Conservation (phyloP, 2,797 vertebrate genomes). For the Scolopax rusticola region DNA sequence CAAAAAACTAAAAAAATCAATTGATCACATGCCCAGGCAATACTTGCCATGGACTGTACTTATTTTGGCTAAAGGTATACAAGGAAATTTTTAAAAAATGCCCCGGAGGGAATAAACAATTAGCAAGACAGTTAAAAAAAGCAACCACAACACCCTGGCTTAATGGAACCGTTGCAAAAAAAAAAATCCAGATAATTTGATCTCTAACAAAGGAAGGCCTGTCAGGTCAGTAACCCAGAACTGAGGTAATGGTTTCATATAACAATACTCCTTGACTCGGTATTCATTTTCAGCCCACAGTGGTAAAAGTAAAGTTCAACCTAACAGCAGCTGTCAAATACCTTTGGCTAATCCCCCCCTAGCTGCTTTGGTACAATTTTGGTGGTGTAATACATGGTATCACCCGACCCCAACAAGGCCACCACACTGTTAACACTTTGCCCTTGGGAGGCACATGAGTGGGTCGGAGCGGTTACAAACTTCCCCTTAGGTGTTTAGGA, state of each 20-base stretch:
- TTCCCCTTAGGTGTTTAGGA: constrained; percentile 50
- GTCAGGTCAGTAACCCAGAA: constrained; percentile 17
- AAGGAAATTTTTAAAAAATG: background rate
- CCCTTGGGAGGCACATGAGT: constrained; percentile 42
- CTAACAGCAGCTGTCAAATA: constrained; percentile 70
- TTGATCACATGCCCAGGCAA: constrained; percentile 8
- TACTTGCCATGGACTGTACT: background rate
- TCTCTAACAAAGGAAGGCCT: constrained; percentile 2
- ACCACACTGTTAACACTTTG: constrained; percentile 38
- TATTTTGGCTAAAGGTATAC: constrained; percentile 26
- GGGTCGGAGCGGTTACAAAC: constrained; percentile 1
- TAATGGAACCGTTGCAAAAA: constrained; percentile 4
- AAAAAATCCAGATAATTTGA: background rate
- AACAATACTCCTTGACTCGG: background rate
- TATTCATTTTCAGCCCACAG: constrained; percentile 41
- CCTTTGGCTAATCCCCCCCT: constrained; percentile 36
- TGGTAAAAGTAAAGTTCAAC: constrained; percentile 21
- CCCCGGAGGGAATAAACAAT: background rate
- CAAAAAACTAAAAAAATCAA: background rate
- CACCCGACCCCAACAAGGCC: constrained; percentile 38
- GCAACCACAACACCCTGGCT: background rate
- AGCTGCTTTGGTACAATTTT: constrained; percentile 50
- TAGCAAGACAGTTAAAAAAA: constrained; percentile 40
- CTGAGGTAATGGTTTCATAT: constrained; percentile 12
- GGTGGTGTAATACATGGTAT: constrained; percentile 48